Percentiles rank a stretch among this genome's conserved stretches.
Evolutionary conservation across 1,140 invertebrate genomes (phyloP).

Genomic region (Microplitis demolitor): DNA sequence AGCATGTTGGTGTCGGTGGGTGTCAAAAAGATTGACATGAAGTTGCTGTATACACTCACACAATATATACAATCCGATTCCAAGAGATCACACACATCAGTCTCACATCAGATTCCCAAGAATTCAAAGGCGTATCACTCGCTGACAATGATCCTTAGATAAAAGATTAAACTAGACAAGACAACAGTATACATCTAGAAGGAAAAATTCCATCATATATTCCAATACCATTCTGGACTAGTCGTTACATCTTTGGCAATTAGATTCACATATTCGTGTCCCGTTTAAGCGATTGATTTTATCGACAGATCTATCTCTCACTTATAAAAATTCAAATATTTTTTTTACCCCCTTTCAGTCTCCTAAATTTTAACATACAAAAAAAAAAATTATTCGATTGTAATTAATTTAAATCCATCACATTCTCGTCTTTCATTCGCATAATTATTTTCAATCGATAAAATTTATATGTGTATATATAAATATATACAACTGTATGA

Average conservation of each 20-base stretch:
- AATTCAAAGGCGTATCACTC: background rate
- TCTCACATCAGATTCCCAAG: background rate
- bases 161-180: background rate
- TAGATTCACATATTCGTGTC: background rate
- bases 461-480: background rate
- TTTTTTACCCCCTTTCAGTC: too few relatives aligned
- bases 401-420: background rate
- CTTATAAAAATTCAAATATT: too few relatives aligned
- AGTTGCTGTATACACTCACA: background rate
- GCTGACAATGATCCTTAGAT: background rate
- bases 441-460: background rate
- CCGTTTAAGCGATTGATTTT: background rate
- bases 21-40: conserved; percentile 23
- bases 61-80: background rate
- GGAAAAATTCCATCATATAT: background rate
- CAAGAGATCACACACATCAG: background rate
- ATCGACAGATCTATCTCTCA: background rate
- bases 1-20: conserved; percentile 13
- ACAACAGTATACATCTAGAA: background rate
- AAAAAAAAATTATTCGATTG: too few relatives aligned
- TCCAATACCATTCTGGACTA: background rate
- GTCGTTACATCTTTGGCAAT: background rate
- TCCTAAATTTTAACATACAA: too few relatives aligned
- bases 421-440: background rate
- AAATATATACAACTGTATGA: background rate